phyloP scores from a whole-genome alignment of 2,888 invertebrate genomes.

The Cantharis rustica region DNA sequence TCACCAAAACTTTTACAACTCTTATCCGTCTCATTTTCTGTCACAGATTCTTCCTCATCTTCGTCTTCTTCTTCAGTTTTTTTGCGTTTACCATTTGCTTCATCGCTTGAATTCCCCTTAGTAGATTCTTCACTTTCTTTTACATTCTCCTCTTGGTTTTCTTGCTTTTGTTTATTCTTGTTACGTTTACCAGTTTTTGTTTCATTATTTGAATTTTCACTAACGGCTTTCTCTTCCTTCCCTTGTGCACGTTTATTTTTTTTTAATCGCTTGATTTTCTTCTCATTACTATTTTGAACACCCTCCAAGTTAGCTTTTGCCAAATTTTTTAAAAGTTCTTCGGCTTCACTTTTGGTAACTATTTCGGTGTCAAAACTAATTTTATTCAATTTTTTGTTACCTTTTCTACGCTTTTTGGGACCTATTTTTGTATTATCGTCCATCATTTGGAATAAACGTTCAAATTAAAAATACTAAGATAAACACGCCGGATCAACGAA shows the following conservation, averaged over 20 bases:
- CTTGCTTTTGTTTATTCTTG: neutral
- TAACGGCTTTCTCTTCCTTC: neutral
- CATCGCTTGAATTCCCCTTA: conserved; percentile 4
- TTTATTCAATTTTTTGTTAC: conserved; percentile 10
- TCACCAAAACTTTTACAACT: conserved; percentile 61
- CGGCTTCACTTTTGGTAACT: conserved; percentile 30
- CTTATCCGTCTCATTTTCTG: conserved; percentile 62
- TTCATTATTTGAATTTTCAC: neutral
- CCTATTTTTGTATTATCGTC: neutral
- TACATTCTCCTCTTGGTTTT: neutral
- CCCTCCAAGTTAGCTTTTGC: neutral
- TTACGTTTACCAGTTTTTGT: neutral
- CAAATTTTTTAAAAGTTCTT: neutral
- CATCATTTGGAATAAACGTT: conserved; percentile 3
- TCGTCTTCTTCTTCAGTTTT: conserved; percentile 57
- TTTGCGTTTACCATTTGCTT: conserved; percentile 4
- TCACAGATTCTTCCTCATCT: conserved; percentile 68
- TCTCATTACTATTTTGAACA: neutral
- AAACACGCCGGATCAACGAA: neutral
- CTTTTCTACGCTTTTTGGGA: conserved; percentile 6
- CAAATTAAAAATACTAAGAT: neutral
- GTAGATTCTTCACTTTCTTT: neutral
- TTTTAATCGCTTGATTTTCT: neutral
- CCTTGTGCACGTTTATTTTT: neutral
- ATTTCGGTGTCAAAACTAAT: conserved; percentile 27